Evolutionary conservation across 2,888 invertebrate species (phyloP), one percentile per base, ranked within the genome.

Genomic region (Drosophila quinaria): DNA sequence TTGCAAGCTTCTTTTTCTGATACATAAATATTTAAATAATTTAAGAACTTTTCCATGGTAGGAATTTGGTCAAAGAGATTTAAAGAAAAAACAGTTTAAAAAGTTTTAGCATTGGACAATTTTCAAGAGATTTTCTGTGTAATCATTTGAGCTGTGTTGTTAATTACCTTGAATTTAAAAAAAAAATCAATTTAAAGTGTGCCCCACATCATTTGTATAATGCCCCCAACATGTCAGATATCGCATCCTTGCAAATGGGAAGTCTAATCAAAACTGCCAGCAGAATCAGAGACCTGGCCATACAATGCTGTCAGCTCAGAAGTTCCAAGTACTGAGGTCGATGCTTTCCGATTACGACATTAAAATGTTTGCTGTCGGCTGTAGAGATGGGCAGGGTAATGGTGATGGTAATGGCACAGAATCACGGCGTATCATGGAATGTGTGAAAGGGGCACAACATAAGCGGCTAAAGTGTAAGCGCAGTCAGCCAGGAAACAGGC

Each of bases 321-420:
- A 73, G 70, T 71, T 76, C 80, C 72, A 70, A 64, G 74, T 64
- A 80, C 55, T 70, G 69, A 71, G 78, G 64, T 60, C 55, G 79
- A 47, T 76, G 77, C 79, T 68, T 82, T 78, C 70, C 78, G 87
- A 86, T 86, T 86, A 74, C 74, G 75, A 78, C 83, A 81, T 81
- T 81, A 74, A 63, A 71, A 72, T 69, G 67, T 58, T 47, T 47
- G 15, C 51, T 49, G 41, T 42, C 33, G 44, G 2, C 25, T 37
- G 46, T 51, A n/a, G 25, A 17, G 29, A 5, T 49, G 19, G 31
- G 55, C 35, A 55, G 46, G 55, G 47, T 66, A 70, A 70, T 67
- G 55, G 47, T 66, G 67, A 70, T 67, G 55, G 47, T 66, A 70
- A 70, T 67, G 65, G 62, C 47, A 54, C 60, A 61, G 54, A 77